A percentile compares a stretch with the other conserved stretches of the same genome.
phyloP scores from a whole-genome alignment of 2,797 vertebrate species.

The Aratinga solstitialis region DNA sequence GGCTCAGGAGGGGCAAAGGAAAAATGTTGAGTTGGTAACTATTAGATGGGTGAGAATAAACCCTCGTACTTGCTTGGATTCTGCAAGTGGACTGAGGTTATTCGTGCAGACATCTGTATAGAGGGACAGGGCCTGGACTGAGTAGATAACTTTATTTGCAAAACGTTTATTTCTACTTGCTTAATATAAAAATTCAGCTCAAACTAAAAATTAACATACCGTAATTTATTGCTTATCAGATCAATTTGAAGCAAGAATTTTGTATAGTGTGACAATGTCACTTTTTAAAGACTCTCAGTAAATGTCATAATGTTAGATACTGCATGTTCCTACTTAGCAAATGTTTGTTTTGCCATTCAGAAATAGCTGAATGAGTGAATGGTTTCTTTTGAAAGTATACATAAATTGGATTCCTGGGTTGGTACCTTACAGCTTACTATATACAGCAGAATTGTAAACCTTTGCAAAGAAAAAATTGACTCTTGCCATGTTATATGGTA shows the following conservation, averaged over 20 bases:
- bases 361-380: neutral
- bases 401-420: neutral
- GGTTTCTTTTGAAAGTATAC: neutral
- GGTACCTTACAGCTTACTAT: neutral
- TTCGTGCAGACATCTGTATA: fast-evolving
- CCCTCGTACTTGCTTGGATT: fast-evolving
- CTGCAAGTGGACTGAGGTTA: fast-evolving
- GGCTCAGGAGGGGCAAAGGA: neutral
- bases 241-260: neutral
- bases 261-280: neutral
- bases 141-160: neutral
- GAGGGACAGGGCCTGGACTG: neutral
- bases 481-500: fast-evolving
- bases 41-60: neutral
- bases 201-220: neutral
- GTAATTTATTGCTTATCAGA: neutral
- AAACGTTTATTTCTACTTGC: neutral
- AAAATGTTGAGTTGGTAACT: neutral
- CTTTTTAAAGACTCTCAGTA: neutral
- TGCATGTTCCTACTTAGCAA: neutral
- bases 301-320: fast-evolving
- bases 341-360: neutral
- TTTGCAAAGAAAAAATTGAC: neutral
- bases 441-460: neutral
- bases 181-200: neutral